Conservation (phyloP, 2,888 invertebrate genomes). For the Ommatoiulus sabulosus region DNA sequence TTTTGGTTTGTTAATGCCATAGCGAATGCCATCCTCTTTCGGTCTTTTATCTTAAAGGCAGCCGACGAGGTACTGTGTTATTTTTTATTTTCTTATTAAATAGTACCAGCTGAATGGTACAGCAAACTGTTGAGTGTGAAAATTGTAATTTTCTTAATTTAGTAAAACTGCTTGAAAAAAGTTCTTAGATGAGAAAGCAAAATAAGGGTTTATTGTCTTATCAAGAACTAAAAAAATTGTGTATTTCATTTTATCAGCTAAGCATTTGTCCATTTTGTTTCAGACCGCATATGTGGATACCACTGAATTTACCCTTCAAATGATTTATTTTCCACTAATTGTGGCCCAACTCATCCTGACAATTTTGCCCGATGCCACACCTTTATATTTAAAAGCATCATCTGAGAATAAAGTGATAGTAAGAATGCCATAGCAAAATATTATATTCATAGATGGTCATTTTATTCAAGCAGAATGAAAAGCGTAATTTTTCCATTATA, state of each 20-base stretch:
- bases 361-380: slow-evolving; percentile 51
- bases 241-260: neutral
- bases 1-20: slow-evolving; percentile 87
- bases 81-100: neutral
- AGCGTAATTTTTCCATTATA: neutral
- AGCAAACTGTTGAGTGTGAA: no score
- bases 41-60: slow-evolving; percentile 72
- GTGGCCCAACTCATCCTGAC: slow-evolving; percentile 56
- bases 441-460: neutral
- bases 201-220: no score
- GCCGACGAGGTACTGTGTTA: slow-evolving; percentile 57
- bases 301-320: slow-evolving; percentile 37
- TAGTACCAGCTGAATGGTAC: no score
- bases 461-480: neutral
- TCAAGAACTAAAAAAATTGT: no score
- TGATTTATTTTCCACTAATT: slow-evolving; percentile 54
- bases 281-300: slow-evolving; percentile 2
- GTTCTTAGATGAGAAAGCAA: no score
- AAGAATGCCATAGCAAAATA: neutral
- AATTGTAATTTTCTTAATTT: no score
- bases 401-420: neutral
- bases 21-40: slow-evolving; percentile 80
- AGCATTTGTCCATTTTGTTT: neutral
- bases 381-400: neutral
- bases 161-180: no score